These are phyloP conservation scores for Lagopus muta DNA, from an alignment of 2,113 vertebrate genomes.

Conservation along the genomic window DNA sequence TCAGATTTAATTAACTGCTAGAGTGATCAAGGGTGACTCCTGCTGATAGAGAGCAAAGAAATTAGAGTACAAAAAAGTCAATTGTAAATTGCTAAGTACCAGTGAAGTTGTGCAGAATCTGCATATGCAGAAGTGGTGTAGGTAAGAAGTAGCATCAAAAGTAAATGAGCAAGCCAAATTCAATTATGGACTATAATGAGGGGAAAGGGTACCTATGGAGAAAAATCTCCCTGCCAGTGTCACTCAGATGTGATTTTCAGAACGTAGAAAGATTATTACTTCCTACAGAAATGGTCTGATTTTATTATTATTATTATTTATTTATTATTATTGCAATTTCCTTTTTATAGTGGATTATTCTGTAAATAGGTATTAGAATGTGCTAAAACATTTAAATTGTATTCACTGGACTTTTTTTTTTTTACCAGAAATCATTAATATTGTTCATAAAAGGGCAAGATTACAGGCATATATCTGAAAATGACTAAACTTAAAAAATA, in stretches of 20 bases:
- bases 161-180: background rate
- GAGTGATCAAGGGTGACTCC: background rate
- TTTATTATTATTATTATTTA: background rate
- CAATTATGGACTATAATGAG: background rate
- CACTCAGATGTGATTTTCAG: background rate
- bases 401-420: background rate
- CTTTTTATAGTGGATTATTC: background rate
- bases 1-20: background rate
- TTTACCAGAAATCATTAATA: background rate
- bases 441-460: background rate
- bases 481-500: background rate
- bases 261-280: background rate
- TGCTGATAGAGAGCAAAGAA: background rate
- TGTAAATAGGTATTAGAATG: background rate
- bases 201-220: background rate
- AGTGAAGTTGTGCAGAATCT: background rate
- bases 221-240: background rate
- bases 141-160: background rate
- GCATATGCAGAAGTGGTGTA: background rate
- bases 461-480: background rate
- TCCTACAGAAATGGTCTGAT: background rate
- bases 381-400: background rate
- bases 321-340: background rate
- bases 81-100: background rate
- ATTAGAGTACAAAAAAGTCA: accelerated